A percentile compares a stretch with the other conserved stretches of the same genome.
These are phyloP conservation scores for Caenorhabditis sp. DNA, from an alignment of 2,888 invertebrate species.

Conservation along the genomic window DNA sequence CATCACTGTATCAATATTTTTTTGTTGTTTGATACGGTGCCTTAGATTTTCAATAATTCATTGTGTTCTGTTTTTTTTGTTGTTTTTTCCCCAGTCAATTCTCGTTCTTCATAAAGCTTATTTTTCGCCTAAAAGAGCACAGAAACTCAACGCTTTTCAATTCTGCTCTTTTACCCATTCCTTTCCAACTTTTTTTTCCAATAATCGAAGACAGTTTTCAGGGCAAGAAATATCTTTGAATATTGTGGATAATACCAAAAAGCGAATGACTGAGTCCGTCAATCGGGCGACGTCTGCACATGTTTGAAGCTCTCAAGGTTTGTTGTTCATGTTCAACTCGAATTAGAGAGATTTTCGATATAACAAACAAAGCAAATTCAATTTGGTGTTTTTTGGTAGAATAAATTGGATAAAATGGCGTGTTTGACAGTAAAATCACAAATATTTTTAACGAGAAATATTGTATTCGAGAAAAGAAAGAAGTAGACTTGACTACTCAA, in stretches of 20 bases:
- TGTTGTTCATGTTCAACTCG: not conserved
- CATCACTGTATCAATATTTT: too few species aligned
- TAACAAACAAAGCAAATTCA: not conserved
- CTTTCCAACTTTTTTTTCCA: not conserved
- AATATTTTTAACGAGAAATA: too few species aligned
- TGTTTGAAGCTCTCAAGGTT: conserved; percentile 57
- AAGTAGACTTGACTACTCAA: too few species aligned
- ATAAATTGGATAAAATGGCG: not conserved
- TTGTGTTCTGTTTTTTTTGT: not conserved
- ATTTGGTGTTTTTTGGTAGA: not conserved
- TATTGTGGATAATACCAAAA: not conserved
- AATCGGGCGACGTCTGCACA: conserved; percentile 46
- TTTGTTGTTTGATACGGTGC: conserved; percentile 7
- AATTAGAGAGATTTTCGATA: not conserved
- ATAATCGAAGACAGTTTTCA: not conserved
- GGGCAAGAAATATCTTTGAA: not conserved
- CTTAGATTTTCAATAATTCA: conserved; percentile 1
- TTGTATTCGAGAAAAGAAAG: too few species aligned
- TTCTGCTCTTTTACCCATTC: not conserved
- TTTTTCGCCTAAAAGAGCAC: conserved; percentile 18
- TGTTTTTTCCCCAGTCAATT: too few species aligned
- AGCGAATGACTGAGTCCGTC: conserved; percentile 43
- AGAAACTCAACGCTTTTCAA: conserved; percentile 5
- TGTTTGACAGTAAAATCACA: not conserved
- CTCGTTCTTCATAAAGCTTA: too few species aligned